These are phyloP conservation scores for Machimus atricapillus DNA, from an alignment of 2,888 invertebrate genomes.

Conservation along the genomic window DNA sequence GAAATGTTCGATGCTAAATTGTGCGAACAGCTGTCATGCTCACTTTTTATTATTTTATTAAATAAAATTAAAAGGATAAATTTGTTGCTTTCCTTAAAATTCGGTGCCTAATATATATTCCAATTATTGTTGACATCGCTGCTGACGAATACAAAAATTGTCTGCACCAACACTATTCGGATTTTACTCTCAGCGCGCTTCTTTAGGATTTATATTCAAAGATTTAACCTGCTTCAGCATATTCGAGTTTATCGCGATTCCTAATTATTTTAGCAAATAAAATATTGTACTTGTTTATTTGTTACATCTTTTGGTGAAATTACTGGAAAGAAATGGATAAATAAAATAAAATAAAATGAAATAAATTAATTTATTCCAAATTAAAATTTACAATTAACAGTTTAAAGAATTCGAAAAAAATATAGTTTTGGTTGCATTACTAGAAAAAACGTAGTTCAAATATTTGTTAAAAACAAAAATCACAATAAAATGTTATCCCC, in stretches of 20 bases:
- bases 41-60: too few species aligned
- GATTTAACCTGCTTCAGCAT: background rate
- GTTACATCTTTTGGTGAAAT: background rate
- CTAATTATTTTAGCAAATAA: background rate
- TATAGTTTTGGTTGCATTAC: background rate
- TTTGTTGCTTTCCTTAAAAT: too few species aligned
- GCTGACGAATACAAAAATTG: too few species aligned
- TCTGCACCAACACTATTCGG: too few species aligned
- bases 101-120: too few species aligned
- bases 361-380: background rate
- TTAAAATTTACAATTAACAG: background rate
- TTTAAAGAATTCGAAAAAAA: background rate
- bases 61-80: too few species aligned
- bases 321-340: background rate
- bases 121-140: too few species aligned
- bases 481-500: background rate
- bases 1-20: too few species aligned
- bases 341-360: background rate
- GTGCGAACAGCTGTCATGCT: too few species aligned
- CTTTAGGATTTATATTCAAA: too few species aligned
- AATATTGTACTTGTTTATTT: background rate
- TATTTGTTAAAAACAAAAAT: background rate
- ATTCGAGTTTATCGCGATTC: background rate
- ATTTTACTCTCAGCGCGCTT: too few species aligned
- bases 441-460: background rate